Conservation (phyloP, 2,113 vertebrate genomes). For the Pseudolaguvia tuberculata region DNA sequence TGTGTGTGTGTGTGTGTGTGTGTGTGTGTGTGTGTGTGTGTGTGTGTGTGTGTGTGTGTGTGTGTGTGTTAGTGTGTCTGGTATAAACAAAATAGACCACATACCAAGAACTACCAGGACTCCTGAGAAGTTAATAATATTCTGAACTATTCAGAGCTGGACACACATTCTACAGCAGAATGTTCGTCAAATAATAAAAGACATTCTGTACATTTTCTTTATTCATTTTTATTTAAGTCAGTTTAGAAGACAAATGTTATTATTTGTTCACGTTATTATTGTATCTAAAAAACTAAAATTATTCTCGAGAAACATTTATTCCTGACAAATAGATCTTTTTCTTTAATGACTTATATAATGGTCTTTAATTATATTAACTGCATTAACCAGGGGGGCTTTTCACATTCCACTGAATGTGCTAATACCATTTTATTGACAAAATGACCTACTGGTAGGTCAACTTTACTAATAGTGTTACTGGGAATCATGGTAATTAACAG, state of each 20-base stretch:
- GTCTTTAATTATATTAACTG: neutral
- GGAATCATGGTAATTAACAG: too few species aligned
- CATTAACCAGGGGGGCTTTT: neutral
- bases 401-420: too few species aligned
- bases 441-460: too few species aligned
- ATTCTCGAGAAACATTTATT: neutral
- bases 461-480: too few species aligned
- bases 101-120: slow-evolving; percentile 39
- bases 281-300: neutral
- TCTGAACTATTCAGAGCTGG: slow-evolving; percentile 27
- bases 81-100: slow-evolving; percentile 29
- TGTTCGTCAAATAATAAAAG: slow-evolving; percentile 3
- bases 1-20: too few species aligned
- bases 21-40: too few species aligned
- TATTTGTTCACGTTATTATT: neutral
- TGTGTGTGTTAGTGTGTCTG: neutral
- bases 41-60: slow-evolving; percentile 9
- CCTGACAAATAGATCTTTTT: neutral
- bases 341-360: neutral
- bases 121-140: slow-evolving; percentile 38
- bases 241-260: slow-evolving; percentile 4
- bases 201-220: too few species aligned
- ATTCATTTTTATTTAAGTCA: neutral
- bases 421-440: too few species aligned
- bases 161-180: slow-evolving; percentile 13